A percentile compares a stretch with the other conserved stretches of the same genome.
These are phyloP conservation scores for Festucalex cinctus DNA, from an alignment of 2,113 vertebrate genomes.

Conservation along the genomic window DNA sequence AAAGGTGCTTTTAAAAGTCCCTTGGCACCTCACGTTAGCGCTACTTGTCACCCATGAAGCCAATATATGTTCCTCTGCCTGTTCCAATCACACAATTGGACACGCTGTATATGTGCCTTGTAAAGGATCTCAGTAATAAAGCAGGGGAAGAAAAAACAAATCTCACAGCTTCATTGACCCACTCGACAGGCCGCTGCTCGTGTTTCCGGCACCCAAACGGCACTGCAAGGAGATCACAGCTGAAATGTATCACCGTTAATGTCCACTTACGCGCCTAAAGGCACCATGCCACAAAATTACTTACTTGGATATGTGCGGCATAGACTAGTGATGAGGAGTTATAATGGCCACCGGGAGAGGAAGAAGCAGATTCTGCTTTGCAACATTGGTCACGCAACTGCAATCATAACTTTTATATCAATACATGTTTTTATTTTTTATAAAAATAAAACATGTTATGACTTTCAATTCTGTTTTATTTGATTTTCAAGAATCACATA, in stretches of 20 bases:
- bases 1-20: slow-evolving; percentile 26
- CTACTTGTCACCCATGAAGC: slow-evolving; percentile 9
- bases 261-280: slow-evolving; percentile 19
- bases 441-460: too few relatives aligned
- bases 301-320: background rate
- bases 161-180: background rate
- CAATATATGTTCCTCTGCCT: background rate
- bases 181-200: background rate
- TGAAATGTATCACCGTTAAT: slow-evolving; percentile 42
- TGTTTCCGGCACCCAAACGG: slow-evolving; percentile 8
- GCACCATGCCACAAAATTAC: slow-evolving; percentile 26
- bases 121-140: background rate
- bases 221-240: background rate
- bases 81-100: background rate
- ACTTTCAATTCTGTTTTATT: background rate
- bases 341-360: background rate
- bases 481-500: background rate
- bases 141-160: slow-evolving; percentile 4
- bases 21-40: slow-evolving; percentile 16
- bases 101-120: background rate
- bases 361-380: background rate
- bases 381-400: background rate
- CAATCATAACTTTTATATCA: background rate
- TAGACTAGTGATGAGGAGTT: background rate
- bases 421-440: too few relatives aligned